Conservation (phyloP, 1,140 invertebrate genomes). For the Drosophila burlai region DNA sequence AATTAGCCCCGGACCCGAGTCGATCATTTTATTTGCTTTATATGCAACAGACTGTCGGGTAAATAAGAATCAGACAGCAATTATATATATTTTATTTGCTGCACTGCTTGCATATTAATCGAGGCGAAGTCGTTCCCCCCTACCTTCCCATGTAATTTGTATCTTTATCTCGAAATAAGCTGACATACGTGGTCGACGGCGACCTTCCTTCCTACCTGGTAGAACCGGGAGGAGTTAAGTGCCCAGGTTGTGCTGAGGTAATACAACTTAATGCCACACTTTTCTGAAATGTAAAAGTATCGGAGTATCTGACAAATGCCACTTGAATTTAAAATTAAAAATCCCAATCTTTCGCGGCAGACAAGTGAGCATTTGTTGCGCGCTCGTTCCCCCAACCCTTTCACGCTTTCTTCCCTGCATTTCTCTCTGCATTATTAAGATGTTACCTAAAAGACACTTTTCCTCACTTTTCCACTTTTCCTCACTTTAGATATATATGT, state of each 20-base stretch:
- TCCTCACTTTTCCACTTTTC: constrained; percentile 3
- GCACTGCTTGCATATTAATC: constrained; percentile 76
- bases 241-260: constrained; percentile 1
- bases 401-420: constrained; percentile 31
- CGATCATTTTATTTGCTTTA: constrained; percentile 49
- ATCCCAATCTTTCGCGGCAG: constrained; percentile 30
- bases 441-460: constrained; percentile 57
- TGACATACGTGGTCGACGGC: constrained; percentile 48
- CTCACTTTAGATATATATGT: neutral
- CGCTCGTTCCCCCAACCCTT: constrained; percentile 8
- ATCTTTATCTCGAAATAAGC: constrained; percentile 52
- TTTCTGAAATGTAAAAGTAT: constrained; percentile 33
- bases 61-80: constrained; percentile 52
- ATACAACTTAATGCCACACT: neutral
- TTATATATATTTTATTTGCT: constrained; percentile 72
- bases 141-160: constrained; percentile 42
- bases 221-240: constrained; percentile 20
- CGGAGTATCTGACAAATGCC: constrained; percentile 39
- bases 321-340: constrained; percentile 38
- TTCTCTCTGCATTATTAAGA: constrained; percentile 58
- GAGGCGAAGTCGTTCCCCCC: constrained; percentile 39
- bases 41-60: constrained; percentile 50
- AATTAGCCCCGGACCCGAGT: constrained; percentile 50
- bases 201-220: constrained; percentile 34
- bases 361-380: constrained; percentile 27